Evolutionary conservation across 1,140 invertebrate species (phyloP).

Genomic region (Teleogryllus occipitalis): DNA sequence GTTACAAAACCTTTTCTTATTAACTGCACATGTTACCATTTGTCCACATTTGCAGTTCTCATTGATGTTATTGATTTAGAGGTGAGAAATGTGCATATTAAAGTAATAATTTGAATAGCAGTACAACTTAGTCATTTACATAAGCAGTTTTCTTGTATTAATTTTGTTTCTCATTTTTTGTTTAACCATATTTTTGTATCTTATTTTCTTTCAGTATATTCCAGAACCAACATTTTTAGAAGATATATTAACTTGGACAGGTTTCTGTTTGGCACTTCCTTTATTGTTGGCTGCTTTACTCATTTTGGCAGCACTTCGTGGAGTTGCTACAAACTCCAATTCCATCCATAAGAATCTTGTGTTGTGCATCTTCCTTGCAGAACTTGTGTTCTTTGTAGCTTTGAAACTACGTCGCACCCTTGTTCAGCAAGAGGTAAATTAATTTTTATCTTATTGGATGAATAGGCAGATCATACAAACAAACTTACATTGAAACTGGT

Average conservation of each 20-base stretch:
- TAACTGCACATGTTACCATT: conserved; percentile 90
- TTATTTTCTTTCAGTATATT: conserved; percentile 48
- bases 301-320: conserved; percentile 65
- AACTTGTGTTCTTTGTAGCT: conserved; percentile 78
- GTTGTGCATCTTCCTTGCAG: conserved; percentile 75
- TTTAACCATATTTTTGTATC: background rate
- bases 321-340: conserved; percentile 81
- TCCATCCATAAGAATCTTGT: conserved; percentile 90
- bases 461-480: too few relatives aligned
- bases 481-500: too few relatives aligned
- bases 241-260: conserved; percentile 79
- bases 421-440: conserved; percentile 45
- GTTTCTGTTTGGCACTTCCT: conserved; percentile 74
- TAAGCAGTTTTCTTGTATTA: background rate
- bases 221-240: conserved; percentile 76
- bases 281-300: conserved; percentile 64
- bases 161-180: background rate
- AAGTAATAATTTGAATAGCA: too few relatives aligned
- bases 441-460: background rate
- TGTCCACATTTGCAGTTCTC: conserved; percentile 85
- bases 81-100: conserved; percentile 38
- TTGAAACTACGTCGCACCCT: conserved; percentile 67
- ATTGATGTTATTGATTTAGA: conserved; percentile 86
- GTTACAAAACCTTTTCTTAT: conserved; percentile 48
- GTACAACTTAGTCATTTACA: too few relatives aligned